Conservation (phyloP, 30 jellyfish, hydroid and myxozoan genomes). For the Hydra vulgaris region DNA sequence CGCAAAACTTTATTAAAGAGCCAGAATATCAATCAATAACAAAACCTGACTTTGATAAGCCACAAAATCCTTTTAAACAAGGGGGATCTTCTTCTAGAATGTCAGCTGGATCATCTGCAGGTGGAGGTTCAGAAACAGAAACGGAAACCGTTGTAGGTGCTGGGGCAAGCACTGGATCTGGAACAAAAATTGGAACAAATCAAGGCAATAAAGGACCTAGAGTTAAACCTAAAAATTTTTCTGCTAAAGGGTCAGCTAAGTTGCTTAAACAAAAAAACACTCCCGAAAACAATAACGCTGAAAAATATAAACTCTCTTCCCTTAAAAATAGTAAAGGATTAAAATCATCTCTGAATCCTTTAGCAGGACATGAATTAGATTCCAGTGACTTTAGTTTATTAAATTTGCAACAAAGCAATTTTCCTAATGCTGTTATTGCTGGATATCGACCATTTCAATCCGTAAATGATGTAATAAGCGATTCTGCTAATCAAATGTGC, state of each 20-base stretch:
- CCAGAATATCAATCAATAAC: constrained; percentile 44
- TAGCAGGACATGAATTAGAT: constrained; percentile 30
- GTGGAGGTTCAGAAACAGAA: constrained; percentile 56
- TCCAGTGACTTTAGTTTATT: constrained; percentile 45
- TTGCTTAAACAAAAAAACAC: not conserved
- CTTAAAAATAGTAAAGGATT: constrained; percentile 28
- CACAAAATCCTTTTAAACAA: constrained; percentile 25
- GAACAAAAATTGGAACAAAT: constrained; percentile 47
- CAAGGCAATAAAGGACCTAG: not conserved
- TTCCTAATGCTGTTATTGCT: constrained; percentile 59
- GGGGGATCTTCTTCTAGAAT: constrained; percentile 30
- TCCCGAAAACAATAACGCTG: constrained; percentile 22
- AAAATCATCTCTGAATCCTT: constrained; percentile 43
- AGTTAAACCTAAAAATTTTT: not conserved
- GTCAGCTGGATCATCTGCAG: constrained; percentile 54
- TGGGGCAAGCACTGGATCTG: constrained; percentile 42
- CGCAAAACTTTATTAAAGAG: constrained; percentile 43
- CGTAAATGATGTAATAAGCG: constrained; percentile 77
- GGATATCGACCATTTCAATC: constrained; percentile 81
- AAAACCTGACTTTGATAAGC: constrained; percentile 52
- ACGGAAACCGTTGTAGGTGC: constrained; percentile 37
- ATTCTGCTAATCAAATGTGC: constrained; percentile 32
- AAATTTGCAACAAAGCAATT: constrained; percentile 53
- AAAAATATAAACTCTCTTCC: constrained; percentile 31
- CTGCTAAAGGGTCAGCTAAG: not conserved